phyloP scores from a whole-genome alignment of 2,797 vertebrate genomes.

The Poecilia gillii region DNA sequence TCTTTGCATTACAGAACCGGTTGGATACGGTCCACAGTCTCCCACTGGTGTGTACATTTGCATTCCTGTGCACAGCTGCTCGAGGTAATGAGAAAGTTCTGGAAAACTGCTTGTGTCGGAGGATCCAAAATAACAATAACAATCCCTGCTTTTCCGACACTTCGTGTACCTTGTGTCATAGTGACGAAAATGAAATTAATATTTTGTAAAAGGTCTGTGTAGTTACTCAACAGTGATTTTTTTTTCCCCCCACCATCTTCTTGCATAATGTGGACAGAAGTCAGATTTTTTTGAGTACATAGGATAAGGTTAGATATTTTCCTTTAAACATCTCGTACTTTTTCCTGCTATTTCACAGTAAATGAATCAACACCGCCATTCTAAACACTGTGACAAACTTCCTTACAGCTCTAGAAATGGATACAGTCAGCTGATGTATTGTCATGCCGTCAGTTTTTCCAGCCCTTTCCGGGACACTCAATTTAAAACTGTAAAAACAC shows the following conservation, averaged over 20 bases:
- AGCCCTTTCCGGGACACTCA: background rate
- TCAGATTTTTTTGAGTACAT: background rate
- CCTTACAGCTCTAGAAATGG: conserved; percentile 12
- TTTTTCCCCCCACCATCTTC: background rate
- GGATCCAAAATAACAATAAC: background rate
- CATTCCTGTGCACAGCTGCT: background rate
- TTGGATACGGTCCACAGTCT: background rate
- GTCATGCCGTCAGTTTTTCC: background rate
- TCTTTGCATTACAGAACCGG: background rate
- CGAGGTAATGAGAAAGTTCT: background rate
- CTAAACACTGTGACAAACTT: background rate
- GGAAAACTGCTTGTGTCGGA: background rate
- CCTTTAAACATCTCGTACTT: background rate
- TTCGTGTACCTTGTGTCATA: background rate
- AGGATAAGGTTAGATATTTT: background rate
- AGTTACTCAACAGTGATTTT: background rate
- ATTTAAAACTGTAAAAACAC: conserved; percentile 44
- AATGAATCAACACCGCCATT: background rate
- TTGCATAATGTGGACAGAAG: background rate
- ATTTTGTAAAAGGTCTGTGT: background rate
- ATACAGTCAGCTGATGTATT: background rate
- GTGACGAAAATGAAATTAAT: background rate
- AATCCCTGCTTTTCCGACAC: background rate
- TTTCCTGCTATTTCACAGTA: background rate
- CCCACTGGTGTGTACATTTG: background rate